Base-by-base conservation (phyloP, 1,140 invertebrate species). In the Batillaria attramentaria region DNA sequence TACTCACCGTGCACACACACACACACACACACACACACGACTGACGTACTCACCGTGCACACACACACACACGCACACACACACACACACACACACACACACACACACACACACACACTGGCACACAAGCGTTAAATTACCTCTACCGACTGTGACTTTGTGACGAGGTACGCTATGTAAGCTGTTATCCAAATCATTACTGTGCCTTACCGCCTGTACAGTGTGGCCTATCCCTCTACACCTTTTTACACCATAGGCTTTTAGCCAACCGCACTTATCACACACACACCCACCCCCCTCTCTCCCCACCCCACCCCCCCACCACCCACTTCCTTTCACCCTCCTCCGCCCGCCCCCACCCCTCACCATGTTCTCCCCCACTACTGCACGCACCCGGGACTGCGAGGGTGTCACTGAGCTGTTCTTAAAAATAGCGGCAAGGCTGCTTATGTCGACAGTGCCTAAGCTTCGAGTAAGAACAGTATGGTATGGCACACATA, bases 11-110 rank as follows among this genome's bases (percentile, higher is more conserved):
- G 66, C 35, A 35, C 35, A 33, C 31, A 68, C n/a, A 68, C 31
- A 68, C n/a, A 68, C 31, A 35, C 10, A 68, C 31, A 68, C 31
- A 37, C 65, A 68, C 31, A 68, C n/a, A 68, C 46, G 24, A 24
- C 46, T 50, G 46, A 37, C 28, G 2, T 20, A 2, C 1, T 31
- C 57, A 60, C n/a, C n/a, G n/a, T n/a, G 24, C 46, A 50, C 46
- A 50, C 46, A 50, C 46, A 24, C 46, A 50, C 46, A 24, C 24
- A 50, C 46, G 24, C 46, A 50, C 46, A 50, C 24, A 50, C 46
- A 13, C 65, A 5, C n/a, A 68, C 65, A 68, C n/a, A 68, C 65
- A 41, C n/a, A 39, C 65, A 68, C 3, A 68, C 8, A 68, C 65
- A 68, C 8, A 68, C 3, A 5, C 65, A 68, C 3, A 39, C 65